Evolutionary conservation across 2,113 vertebrate genomes (phyloP).

Genomic region (Mus musculus): GRCm39 chr14:87065501-87066000

Average conservation of each 20-base stretch:
- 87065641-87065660: slow-evolving; percentile 46
- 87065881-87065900: slow-evolving; percentile 81
- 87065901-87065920: slow-evolving; percentile 83
- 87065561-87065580: background rate
- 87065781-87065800: slow-evolving; percentile 73
- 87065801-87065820: slow-evolving; percentile 61
- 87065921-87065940: slow-evolving; percentile 77
- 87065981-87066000: slow-evolving; percentile 74
- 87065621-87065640: slow-evolving; percentile 19
- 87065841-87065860: slow-evolving; percentile 43
- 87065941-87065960: slow-evolving; percentile 71
- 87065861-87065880: slow-evolving; percentile 82
- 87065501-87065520: background rate
- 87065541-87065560: slow-evolving; percentile 41
- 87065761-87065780: slow-evolving; percentile 65
- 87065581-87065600: slow-evolving; percentile 26
- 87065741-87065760: slow-evolving; percentile 55
- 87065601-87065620: slow-evolving; percentile 34
- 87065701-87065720: slow-evolving; percentile 73
- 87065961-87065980: slow-evolving; percentile 78
- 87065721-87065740: slow-evolving; percentile 71
- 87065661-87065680: slow-evolving; percentile 69
- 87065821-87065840: background rate
- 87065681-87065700: slow-evolving; percentile 63
- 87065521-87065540: background rate